These are phyloP conservation scores for Melierax canorus DNA, from an alignment of 2,113 vertebrate genomes.

Conservation along the genomic window DNA sequence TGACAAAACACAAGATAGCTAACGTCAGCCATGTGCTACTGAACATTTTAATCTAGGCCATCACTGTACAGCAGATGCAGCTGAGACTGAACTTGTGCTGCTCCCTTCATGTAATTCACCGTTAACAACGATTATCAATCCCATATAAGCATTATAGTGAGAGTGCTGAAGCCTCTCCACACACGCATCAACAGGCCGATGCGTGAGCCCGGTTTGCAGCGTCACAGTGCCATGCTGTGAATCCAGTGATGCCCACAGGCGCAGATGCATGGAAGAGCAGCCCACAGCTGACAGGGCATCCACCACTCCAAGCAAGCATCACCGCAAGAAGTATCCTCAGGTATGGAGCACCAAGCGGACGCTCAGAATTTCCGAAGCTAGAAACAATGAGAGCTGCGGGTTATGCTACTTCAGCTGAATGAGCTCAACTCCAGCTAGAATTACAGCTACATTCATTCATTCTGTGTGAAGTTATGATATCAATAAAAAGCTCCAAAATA, in stretches of 20 bases:
- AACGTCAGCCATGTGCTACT: not conserved
- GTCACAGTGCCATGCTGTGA: accelerated
- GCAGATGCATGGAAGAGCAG: not conserved
- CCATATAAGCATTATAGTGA: accelerated
- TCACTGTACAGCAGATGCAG: not conserved
- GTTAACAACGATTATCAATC: not conserved
- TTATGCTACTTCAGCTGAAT: not conserved
- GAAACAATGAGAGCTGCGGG: not conserved
- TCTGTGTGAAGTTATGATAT: not conserved
- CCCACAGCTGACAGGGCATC: not conserved
- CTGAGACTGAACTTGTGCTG: not conserved
- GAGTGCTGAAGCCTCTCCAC: not conserved
- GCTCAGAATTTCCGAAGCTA: not conserved
- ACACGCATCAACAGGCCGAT: accelerated
- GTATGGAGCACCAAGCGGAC: not conserved
- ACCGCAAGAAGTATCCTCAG: not conserved
- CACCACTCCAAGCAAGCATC: not conserved
- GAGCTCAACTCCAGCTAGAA: not conserved
- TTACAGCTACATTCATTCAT: not conserved
- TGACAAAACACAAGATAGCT: not conserved
- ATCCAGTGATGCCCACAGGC: not conserved
- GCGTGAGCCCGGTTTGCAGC: not conserved
- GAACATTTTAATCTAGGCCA: not conserved
- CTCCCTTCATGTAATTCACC: not conserved
- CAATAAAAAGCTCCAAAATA: not conserved